Conservation (phyloP, 2,113 vertebrate species). For the Thymallus thymallus region DNA sequence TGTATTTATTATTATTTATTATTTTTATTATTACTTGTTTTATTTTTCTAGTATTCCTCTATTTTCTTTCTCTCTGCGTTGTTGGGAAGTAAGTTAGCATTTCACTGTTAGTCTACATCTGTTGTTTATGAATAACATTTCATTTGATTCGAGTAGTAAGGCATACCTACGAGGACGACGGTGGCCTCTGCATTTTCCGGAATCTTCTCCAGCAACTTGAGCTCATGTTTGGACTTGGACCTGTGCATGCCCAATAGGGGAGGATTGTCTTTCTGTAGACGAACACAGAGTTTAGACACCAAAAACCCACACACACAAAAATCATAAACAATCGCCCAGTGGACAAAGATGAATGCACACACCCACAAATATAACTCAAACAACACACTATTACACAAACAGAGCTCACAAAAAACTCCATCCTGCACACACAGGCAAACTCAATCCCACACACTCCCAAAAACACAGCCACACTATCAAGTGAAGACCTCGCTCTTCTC, state of each 20-base stretch:
- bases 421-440: conserved; percentile 8
- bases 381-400: not conserved
- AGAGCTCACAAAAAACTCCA: not conserved
- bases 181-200: conserved; percentile 93
- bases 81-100: too few species aligned
- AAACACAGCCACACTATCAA: not conserved
- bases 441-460: not conserved
- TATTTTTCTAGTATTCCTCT: too few species aligned
- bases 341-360: not conserved
- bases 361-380: not conserved
- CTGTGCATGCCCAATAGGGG: conserved; percentile 78
- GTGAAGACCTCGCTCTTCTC: conserved; percentile 76
- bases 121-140: too few species aligned
- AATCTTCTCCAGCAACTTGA: conserved; percentile 97
- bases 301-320: not conserved
- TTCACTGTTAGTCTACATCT: too few species aligned
- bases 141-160: conserved; percentile 35
- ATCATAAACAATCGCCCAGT: not conserved
- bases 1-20: too few species aligned
- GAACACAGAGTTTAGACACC: not conserved
- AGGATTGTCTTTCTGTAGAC: not conserved
- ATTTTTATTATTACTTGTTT: too few species aligned
- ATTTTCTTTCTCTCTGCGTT: too few species aligned
- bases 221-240: conserved; percentile 95
- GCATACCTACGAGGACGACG: conserved; percentile 91